These are phyloP conservation scores for Melanotaenia nigrans DNA, from an alignment of 2,797 vertebrate species.

Conservation along the genomic window DNA sequence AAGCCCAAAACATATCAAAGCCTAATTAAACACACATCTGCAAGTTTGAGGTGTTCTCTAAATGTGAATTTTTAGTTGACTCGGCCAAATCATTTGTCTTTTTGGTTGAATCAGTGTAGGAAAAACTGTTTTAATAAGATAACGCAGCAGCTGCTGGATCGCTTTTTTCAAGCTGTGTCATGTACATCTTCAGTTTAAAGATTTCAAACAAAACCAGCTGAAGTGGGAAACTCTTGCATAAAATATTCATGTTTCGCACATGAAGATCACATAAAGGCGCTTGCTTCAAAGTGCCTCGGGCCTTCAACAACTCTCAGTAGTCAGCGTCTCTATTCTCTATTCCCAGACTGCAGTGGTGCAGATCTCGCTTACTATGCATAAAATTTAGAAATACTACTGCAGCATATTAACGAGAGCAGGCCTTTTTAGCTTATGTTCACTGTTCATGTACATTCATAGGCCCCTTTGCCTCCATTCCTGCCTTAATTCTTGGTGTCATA, in stretches of 20 bases:
- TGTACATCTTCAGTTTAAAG: constrained; percentile 25
- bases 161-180: neutral
- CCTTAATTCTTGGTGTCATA: too few species aligned
- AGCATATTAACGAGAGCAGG: constrained; percentile 32
- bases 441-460: neutral
- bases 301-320: constrained; percentile 16
- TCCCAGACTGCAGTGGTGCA: constrained; percentile 28
- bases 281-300: constrained; percentile 31
- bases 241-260: constrained; percentile 31
- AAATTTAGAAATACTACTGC: constrained; percentile 22
- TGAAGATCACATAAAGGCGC: constrained; percentile 19
- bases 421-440: constrained; percentile 8
- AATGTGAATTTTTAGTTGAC: neutral
- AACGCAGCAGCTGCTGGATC: constrained; percentile 19
- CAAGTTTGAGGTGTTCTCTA: too few species aligned
- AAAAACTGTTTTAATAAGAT: constrained; percentile 13
- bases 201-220: constrained; percentile 14
- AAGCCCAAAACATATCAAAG: neutral
- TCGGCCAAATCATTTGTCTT: neutral
- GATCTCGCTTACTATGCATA: constrained; percentile 40
- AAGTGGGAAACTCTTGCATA: constrained; percentile 5
- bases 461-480: too few species aligned
- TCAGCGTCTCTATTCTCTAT: constrained; percentile 33
- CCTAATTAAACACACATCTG: neutral
- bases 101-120: neutral